Conservation (phyloP, 2,888 invertebrate species). For the Agonopterix heracliana region DNA sequence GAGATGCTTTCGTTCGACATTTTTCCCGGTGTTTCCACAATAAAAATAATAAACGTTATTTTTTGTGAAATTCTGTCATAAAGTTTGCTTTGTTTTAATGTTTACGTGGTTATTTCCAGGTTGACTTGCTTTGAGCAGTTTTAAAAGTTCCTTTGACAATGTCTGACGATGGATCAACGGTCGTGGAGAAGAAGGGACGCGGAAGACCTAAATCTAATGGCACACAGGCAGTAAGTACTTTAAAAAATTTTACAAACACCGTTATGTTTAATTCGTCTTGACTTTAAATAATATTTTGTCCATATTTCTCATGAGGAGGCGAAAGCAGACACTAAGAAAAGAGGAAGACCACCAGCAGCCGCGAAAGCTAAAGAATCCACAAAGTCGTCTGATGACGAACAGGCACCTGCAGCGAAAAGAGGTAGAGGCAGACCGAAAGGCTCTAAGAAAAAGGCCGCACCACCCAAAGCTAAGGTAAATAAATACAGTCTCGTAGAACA, state of each 20-base stretch:
- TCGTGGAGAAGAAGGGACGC: conserved; percentile 72
- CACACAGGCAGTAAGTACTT: conserved; percentile 54
- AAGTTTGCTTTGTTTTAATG: too few species aligned
- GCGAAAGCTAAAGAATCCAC: conserved; percentile 69
- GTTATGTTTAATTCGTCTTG: background rate
- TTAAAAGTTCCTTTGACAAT: conserved; percentile 33
- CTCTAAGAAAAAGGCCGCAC: conserved; percentile 69
- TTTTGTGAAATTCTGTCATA: too few species aligned
- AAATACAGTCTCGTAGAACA: background rate
- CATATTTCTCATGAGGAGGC: conserved; percentile 43
- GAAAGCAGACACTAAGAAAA: conserved; percentile 67
- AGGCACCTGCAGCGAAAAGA: conserved; percentile 71
- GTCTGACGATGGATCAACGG: conserved; percentile 73
- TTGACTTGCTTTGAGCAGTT: too few species aligned
- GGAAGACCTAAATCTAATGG: conserved; percentile 72
- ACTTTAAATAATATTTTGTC: conserved; percentile 3
- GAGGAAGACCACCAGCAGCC: conserved; percentile 61
- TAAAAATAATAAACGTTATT: background rate
- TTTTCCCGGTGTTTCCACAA: conserved; percentile 1
- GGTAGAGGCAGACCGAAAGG: conserved; percentile 75
- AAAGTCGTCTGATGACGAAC: conserved; percentile 70
- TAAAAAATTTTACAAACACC: background rate
- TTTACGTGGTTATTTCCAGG: too few species aligned
- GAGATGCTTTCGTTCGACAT: too few species aligned
- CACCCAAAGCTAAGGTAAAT: conserved; percentile 58